Conservation (phyloP, 2,797 vertebrate genomes). For the Leucoraja ocellata region DNA sequence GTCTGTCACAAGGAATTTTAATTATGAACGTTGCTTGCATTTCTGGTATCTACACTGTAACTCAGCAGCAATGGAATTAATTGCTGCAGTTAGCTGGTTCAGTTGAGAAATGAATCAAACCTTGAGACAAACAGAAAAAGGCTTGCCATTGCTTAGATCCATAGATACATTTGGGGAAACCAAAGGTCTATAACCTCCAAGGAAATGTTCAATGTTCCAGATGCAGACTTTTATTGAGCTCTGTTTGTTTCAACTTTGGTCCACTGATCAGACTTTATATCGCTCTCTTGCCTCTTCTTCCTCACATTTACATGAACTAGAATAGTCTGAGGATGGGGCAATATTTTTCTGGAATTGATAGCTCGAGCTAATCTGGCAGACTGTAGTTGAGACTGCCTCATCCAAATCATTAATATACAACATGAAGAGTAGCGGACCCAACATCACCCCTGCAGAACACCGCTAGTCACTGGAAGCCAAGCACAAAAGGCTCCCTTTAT, state of each 20-base stretch:
- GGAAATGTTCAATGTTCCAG: background rate
- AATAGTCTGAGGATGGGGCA: background rate
- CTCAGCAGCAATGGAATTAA: background rate
- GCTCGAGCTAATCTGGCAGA: conserved; percentile 9
- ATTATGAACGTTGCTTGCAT: background rate
- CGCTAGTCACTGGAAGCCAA: too few species aligned
- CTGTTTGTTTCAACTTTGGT: background rate
- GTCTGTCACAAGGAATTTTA: background rate
- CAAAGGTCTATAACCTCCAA: background rate
- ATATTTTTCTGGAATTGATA: background rate
- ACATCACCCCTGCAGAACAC: too few species aligned
- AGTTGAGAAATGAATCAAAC: background rate
- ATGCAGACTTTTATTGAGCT: background rate
- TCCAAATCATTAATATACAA: too few species aligned
- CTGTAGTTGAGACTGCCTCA: background rate
- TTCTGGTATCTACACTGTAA: background rate
- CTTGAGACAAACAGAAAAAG: background rate
- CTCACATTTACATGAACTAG: conserved; percentile 9
- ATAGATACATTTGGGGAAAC: background rate
- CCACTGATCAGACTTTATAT: background rate
- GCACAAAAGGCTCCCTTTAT: too few species aligned
- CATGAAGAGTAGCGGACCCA: too few species aligned
- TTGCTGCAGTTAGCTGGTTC: background rate
- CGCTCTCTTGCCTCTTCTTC: background rate
- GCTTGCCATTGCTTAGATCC: background rate